phyloP scores from a whole-genome alignment of 2,797 vertebrate genomes.

The Echeneis naucrates region DNA sequence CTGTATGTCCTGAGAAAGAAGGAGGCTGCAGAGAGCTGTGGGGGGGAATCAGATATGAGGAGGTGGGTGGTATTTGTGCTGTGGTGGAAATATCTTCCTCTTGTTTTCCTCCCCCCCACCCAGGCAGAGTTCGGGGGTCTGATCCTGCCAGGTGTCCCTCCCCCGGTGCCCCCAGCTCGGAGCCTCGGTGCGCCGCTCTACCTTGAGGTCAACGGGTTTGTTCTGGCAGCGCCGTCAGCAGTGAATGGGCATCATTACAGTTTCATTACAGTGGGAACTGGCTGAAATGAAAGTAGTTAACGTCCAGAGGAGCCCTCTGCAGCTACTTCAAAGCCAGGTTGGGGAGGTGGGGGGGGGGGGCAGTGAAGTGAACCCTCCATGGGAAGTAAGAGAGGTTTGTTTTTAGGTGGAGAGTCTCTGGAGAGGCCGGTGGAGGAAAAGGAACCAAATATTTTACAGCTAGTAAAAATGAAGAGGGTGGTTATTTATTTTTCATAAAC shows the following conservation, averaged over 20 bases:
- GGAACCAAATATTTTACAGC: not conserved
- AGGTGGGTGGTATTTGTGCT: slow-evolving; percentile 58
- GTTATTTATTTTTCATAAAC: not conserved
- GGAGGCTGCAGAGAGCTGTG: not conserved
- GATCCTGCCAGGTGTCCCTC: slow-evolving; percentile 48
- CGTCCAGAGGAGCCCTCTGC: slow-evolving; percentile 52
- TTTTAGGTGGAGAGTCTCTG: slow-evolving; percentile 44
- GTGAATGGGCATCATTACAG: slow-evolving; percentile 68
- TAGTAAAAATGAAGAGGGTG: not conserved
- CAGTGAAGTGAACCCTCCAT: slow-evolving; percentile 13
- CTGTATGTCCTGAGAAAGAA: slow-evolving; percentile 4
- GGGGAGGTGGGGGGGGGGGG: not conserved
- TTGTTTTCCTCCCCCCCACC: slow-evolving; percentile 44
- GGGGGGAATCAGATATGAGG: slow-evolving; percentile 53
- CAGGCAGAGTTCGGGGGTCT: slow-evolving; percentile 9
- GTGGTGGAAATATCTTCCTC: slow-evolving; percentile 55
- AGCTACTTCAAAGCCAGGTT: slow-evolving; percentile 28
- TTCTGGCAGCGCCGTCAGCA: slow-evolving; percentile 58
- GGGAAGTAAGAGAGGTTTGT: slow-evolving; percentile 19
- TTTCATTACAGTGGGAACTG: slow-evolving; percentile 65
- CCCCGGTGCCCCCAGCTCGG: slow-evolving; percentile 29
- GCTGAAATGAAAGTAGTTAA: slow-evolving; percentile 64
- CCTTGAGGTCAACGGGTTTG: slow-evolving; percentile 74
- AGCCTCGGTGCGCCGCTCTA: slow-evolving; percentile 49
- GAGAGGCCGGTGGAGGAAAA: slow-evolving; percentile 13